Base-by-base conservation (phyloP, 2,113 vertebrate species). In the Agelaius phoeniceus region DNA sequence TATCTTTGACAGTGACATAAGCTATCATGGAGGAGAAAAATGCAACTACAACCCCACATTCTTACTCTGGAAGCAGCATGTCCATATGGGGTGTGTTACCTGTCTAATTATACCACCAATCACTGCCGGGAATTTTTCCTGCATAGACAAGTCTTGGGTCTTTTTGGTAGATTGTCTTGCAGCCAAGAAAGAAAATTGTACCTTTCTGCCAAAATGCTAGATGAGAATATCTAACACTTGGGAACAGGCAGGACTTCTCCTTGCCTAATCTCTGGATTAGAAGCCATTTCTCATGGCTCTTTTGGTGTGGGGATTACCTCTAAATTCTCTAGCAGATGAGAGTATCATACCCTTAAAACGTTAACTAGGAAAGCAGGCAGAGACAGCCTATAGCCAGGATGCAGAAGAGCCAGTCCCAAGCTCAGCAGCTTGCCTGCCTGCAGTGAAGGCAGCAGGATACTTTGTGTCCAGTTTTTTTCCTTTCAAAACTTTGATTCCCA, bases 101-200 rank as follows among this genome's bases (percentile, higher is more conserved):
- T 27, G 0, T 80, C 59, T 96, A 88, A 96, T 96, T 93, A 90
- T 93, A 94, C 44, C 57, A 86, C 57, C 69, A 78, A 52, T 90
- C 83, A 89, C 52, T 78, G 57, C 9, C 81, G 92, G 59, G 65
- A 84, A 61, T 92, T 96, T 51, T 92, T 94, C 93, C n/a, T 92
- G 90, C 93, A 54, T 84, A 90, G 96, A 72, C 96, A 95, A 93
- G 94, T 80, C 90, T 88, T 83, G 17, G 26, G 72, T 95, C 81
- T 92, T 93, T 80, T 95, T 63, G 63, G 67, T 79, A 76, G 89
- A 79, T 74, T 90, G 72, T 89, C 63, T 52, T 73, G 39, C 65
- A 63, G 93, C 82, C 91, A 85, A 84, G 63, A 51, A 93, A 83
- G 75, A 93, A 91, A 87, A 77, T 14, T 46, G 43, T 69, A 30